A percentile compares a stretch with the other conserved stretches of the same genome.
phyloP scores from a whole-genome alignment of 2,888 invertebrate genomes.

The Lymantria dispar region DNA sequence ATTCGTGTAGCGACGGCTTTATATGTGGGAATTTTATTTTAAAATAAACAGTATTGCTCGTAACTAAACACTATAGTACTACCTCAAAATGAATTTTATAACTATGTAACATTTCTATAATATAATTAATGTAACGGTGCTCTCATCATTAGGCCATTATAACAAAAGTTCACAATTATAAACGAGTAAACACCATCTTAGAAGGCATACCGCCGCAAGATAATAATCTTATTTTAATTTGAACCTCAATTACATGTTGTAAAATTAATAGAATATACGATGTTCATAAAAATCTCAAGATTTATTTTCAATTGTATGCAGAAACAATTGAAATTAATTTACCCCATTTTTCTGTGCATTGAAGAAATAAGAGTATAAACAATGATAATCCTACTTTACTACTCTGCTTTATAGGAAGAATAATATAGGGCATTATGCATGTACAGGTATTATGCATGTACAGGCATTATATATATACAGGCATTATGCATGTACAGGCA shows the following conservation, averaged over 20 bases:
- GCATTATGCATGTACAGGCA: too few species aligned
- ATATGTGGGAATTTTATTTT: constrained; percentile 33
- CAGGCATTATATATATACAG: too few species aligned
- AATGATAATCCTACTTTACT: too few species aligned
- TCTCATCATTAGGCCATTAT: constrained; percentile 58
- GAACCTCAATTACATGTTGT: constrained; percentile 43
- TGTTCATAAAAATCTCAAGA: constrained; percentile 14
- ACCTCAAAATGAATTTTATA: constrained; percentile 47
- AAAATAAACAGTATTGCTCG: constrained; percentile 44
- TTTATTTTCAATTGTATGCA: constrained; percentile 13
- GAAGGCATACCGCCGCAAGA: constrained; percentile 44
- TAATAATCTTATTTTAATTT: constrained; percentile 46
- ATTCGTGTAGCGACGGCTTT: constrained; percentile 28
- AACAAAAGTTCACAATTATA: constrained; percentile 66
- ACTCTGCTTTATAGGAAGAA: too few species aligned
- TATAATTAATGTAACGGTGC: constrained; percentile 54
- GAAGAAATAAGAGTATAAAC: too few species aligned
- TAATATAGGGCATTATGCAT: too few species aligned
- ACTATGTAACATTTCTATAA: constrained; percentile 49
- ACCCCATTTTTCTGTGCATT: too few species aligned
- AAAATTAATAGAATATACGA: constrained; percentile 18
- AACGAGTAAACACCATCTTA: constrained; percentile 63
- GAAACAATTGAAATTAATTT: constrained; percentile 26
- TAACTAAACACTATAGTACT: background rate
- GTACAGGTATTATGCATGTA: too few species aligned